Conservation (phyloP, 2,888 invertebrate species). For the Caenorhabditis sp. region DNA sequence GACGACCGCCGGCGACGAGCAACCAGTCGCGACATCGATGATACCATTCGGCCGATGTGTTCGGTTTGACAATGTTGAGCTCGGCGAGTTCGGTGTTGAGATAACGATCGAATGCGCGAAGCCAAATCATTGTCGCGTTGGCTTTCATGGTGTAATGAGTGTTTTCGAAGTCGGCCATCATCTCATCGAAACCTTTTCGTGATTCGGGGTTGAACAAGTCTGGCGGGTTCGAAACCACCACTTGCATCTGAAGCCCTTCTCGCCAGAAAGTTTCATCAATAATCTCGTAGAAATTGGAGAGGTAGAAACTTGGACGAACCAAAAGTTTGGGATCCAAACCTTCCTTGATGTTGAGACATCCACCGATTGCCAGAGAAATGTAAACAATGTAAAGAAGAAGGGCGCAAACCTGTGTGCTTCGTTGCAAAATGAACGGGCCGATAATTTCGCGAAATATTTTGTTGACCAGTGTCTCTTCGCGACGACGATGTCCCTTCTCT, state of each 20-base stretch:
- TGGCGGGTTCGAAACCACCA: constrained; percentile 68
- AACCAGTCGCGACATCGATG: constrained; percentile 66
- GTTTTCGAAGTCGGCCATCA: constrained; percentile 58
- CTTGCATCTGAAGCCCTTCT: constrained; percentile 70
- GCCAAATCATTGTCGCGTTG: constrained; percentile 70
- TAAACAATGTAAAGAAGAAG: constrained; percentile 54
- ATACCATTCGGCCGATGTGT: constrained; percentile 62
- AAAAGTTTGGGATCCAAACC: constrained; percentile 62
- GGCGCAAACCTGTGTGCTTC: constrained; percentile 54
- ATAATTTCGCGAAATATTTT: constrained; percentile 67
- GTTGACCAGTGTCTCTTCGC: constrained; percentile 67
- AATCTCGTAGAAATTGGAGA: constrained; percentile 65
- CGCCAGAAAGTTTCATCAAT: constrained; percentile 70
- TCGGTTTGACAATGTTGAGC: constrained; percentile 55
- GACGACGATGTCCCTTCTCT: constrained; percentile 24
- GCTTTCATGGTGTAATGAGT: constrained; percentile 67
- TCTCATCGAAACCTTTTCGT: constrained; percentile 46
- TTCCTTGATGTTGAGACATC: constrained; percentile 59
- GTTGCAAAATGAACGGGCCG: constrained; percentile 65
- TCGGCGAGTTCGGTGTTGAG: constrained; percentile 52
- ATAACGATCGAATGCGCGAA: constrained; percentile 63
- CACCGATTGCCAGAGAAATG: constrained; percentile 59
- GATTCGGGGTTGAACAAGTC: constrained; percentile 57
- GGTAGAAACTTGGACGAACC: constrained; percentile 63
- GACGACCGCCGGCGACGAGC: constrained; percentile 64